These are phyloP conservation scores for Ammodytes dubius DNA, from an alignment of 2,113 vertebrate species.

Conservation along the genomic window DNA sequence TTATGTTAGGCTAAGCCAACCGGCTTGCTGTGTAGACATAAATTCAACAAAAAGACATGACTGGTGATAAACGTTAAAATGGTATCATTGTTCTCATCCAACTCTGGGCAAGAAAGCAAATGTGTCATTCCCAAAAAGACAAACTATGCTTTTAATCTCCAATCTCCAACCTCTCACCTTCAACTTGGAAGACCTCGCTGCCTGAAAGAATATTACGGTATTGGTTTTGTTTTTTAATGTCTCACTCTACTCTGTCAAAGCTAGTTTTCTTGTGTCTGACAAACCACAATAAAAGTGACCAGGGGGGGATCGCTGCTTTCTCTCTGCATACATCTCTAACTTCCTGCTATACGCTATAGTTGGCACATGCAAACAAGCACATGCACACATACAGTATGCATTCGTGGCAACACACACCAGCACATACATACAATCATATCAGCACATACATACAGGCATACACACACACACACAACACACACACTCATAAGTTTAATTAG, in stretches of 20 bases:
- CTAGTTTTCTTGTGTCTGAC: constrained; percentile 21
- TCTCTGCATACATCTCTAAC: constrained; percentile 42
- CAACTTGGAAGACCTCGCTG: background rate
- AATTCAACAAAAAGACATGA: background rate
- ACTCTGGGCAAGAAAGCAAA: background rate
- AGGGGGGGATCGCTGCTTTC: constrained; percentile 18
- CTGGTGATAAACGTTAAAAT: too few species aligned
- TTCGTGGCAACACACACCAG: constrained; percentile 39
- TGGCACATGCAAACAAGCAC: constrained; percentile 41
- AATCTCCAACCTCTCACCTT: background rate
- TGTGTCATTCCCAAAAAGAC: background rate
- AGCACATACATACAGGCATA: constrained; percentile 15
- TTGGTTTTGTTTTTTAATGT: background rate
- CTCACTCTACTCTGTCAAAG: background rate
- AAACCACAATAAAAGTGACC: constrained; percentile 18
- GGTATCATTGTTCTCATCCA: background rate
- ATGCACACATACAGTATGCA: constrained; percentile 27
- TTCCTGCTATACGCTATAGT: constrained; percentile 37
- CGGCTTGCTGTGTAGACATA: background rate
- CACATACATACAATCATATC: constrained; percentile 21
- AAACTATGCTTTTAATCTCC: background rate
- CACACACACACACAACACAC: constrained; percentile 31
- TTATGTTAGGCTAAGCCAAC: background rate
- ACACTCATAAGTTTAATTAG: constrained; percentile 70
- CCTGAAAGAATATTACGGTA: background rate